Evolutionary conservation across 2,888 invertebrate species (phyloP).

Genomic region (Perizoma affinitatum): DNA sequence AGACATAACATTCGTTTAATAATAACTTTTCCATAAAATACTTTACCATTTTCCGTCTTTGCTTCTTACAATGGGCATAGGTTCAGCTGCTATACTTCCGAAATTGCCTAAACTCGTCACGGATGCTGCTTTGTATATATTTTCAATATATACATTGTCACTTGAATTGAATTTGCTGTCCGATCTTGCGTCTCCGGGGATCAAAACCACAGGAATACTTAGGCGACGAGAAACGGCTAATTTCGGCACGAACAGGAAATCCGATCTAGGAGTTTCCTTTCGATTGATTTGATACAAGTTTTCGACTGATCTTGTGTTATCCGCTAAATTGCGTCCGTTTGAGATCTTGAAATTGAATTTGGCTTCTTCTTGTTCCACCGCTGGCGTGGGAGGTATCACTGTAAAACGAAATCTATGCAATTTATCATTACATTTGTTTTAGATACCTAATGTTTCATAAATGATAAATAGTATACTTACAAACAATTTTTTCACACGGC

Average conservation of each 20-base stretch:
- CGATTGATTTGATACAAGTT: slow-evolving; percentile 60
- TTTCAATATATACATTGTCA: slow-evolving; percentile 74
- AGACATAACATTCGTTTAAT: slow-evolving; percentile 16
- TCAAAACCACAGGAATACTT: slow-evolving; percentile 75
- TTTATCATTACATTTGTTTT: neutral
- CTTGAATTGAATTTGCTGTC: slow-evolving; percentile 74
- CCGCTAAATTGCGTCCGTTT: slow-evolving; percentile 43
- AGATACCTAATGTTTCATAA: neutral
- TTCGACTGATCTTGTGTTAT: slow-evolving; percentile 67
- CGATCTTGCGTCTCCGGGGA: slow-evolving; percentile 58
- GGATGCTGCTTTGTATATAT: slow-evolving; percentile 75
- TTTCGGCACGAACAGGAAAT: slow-evolving; percentile 68
- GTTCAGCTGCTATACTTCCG: slow-evolving; percentile 70
- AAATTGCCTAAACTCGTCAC: slow-evolving; percentile 77
- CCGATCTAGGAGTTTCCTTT: slow-evolving; percentile 58
- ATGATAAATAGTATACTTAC: slow-evolving; percentile 57
- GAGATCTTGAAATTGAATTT: slow-evolving; percentile 65
- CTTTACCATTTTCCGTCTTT: slow-evolving; percentile 80
- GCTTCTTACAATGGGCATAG: slow-evolving; percentile 78
- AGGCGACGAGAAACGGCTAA: slow-evolving; percentile 65
- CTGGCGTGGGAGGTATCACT: slow-evolving; percentile 80
- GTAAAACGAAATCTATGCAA: slow-evolving; percentile 38
- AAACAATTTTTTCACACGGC: slow-evolving; percentile 69
- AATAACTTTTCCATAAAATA: slow-evolving; percentile 14
- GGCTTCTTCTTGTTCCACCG: slow-evolving; percentile 57